Evolutionary conservation across 2,113 vertebrate species (phyloP).

Genomic region (Thryonomys swinderianus): DNA sequence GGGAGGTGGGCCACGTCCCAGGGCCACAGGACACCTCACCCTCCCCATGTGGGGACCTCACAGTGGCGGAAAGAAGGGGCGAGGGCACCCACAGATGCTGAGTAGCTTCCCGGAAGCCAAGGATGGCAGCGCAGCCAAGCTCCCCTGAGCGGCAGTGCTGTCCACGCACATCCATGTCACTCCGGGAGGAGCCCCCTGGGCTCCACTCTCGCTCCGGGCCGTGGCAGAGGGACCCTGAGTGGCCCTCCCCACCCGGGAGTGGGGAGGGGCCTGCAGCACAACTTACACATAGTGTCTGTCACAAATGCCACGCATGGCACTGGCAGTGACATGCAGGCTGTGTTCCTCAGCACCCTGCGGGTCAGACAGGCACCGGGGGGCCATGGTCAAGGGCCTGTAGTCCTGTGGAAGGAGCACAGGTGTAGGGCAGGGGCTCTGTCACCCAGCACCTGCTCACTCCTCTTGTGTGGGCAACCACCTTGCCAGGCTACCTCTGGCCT

Average conservation of each 20-base stretch:
- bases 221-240: background rate
- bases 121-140: background rate
- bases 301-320: background rate
- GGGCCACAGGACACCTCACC: background rate
- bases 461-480: background rate
- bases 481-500: background rate
- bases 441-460: background rate
- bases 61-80: background rate
- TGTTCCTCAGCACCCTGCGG: background rate
- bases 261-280: background rate
- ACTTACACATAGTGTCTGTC: too few relatives aligned
- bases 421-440: background rate
- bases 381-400: background rate
- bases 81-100: background rate
- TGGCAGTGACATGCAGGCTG: background rate
- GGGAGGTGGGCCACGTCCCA: background rate
- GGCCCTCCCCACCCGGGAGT: background rate
- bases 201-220: background rate
- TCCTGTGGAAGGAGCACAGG: background rate
- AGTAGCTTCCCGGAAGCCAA: background rate
- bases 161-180: background rate
- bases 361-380: background rate
- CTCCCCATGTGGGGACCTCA: rapidly evolving
- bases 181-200: background rate
- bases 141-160: background rate